Evolutionary conservation across 2,113 vertebrate genomes (phyloP).

Genomic region (Lepus timidus): DNA sequence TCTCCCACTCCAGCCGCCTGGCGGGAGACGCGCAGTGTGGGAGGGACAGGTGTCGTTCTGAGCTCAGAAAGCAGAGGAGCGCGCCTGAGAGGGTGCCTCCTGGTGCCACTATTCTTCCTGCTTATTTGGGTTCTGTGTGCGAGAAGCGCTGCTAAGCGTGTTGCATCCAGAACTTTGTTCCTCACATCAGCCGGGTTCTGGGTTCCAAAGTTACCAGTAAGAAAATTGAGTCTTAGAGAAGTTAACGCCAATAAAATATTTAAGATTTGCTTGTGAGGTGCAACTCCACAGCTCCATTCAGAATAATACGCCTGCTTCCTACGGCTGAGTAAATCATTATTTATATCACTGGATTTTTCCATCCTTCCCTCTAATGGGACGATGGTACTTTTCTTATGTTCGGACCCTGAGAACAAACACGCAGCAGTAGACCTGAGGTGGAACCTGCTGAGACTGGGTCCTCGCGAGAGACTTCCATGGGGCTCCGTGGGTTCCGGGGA

Average conservation of each 20-base stretch:
- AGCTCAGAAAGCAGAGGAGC: background rate
- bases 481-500: accelerated
- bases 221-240: background rate
- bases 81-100: background rate
- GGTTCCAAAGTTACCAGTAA: background rate
- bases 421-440: background rate
- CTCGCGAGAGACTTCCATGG: background rate
- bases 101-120: background rate
- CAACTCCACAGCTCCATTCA: background rate
- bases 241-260: background rate
- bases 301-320: background rate
- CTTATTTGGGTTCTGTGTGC: background rate
- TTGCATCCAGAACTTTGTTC: background rate
- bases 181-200: background rate
- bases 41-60: background rate
- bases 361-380: background rate
- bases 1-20: background rate
- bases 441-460: background rate
- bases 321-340: background rate
- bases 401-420: background rate
- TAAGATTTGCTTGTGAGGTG: background rate
- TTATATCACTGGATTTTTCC: background rate
- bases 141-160: background rate
- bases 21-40: too few species aligned
- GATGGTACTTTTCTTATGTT: background rate